Base-by-base conservation (phyloP, 2,113 vertebrate genomes). In the Erythrocercus mccallii region DNA sequence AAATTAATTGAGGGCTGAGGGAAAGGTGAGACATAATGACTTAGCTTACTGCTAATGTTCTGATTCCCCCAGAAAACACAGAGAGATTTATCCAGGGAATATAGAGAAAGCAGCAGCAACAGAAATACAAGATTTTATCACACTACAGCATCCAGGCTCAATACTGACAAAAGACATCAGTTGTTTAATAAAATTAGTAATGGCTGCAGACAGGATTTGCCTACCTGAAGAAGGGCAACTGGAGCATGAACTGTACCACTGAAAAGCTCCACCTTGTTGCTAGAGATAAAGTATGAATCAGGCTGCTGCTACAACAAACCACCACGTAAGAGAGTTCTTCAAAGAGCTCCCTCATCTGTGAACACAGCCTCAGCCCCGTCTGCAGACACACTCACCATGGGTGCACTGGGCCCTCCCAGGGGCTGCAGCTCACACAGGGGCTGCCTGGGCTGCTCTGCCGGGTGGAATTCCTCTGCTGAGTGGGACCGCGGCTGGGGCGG, bases 401-500 rank as follows among this genome's bases (percentile, higher is more conserved):
- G 97, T 2, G 91, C 61, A 35, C 61, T 53, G 61, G 96, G 94
- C 50, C 94, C 97, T 35, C 93, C 89, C 11, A 97, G 11, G 35
- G 98, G 88, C 84, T 98, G 98, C 73, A 98, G 96, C 71, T 98
- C 98, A 72, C 94, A 98, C 50, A 98, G 20, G 37, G 97, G 88
- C 23, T 98, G 97, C 47, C 97, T 94, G 12, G 97, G 96, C 91
- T 97, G 97, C 81, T 98, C 97, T 60, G 97, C 58, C 80, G 96
- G 85, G 38, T 96, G 95, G 30, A 98, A 96, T 0, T 97, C 93
- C 86, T 98, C 96, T 18, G 94, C 60, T n/a, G 93, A 93, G 50
- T 54, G 71, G 54, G 93, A 53, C 57, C 93, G 97, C 0, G 80
- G n/a, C n/a, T n/a, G n/a, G n/a, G n/a, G n/a, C n/a, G n/a, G n/a